Base-by-base conservation (phyloP, 2,113 vertebrate genomes). In the Dipodomys merriami region DNA sequence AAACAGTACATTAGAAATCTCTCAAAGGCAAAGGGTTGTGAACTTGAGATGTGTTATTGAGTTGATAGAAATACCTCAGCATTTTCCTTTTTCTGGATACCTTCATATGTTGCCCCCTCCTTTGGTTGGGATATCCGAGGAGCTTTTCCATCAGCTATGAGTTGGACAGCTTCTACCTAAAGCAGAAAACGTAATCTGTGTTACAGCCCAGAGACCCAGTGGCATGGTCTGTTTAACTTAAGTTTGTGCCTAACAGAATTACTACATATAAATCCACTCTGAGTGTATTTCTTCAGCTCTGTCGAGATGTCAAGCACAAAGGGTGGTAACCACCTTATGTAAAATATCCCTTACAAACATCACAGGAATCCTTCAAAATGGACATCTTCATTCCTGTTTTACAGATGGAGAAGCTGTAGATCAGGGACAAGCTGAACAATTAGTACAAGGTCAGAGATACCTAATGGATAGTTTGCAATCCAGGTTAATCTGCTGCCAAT, bases 51-150 rank as follows among this genome's bases (percentile, higher is more conserved):
- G 72, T 0, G 1, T 35, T 12, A n/a, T 0, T 39, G 25, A 73
- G 64, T 30, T 29, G n/a, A 44, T 46, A 35, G 62, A 93, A 69
- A 81, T 97, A 99, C 99, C 98, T 98, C 97, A 91, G 99, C 98
- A 29, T 99, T 99, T 94, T 99, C 99, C 95, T 99, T 99, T 97
- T 98, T 99, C 98, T 99, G 99, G 95, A 99, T 99, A 53, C 99
- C 99, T 98, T 99, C 99, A 13, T 99, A 99, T 6, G 98, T 99
- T 7, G 99, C 99, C 29, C 99, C 99, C 96, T 99, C 98, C 95
- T 99, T 97, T 39, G 98, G 80, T 96, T 99, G 99, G 84, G 98
- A 98, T 89, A 99, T 94, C 6, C 98, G 98, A 86, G 98, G 98
- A 11, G 99, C 99, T 92, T 99, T 99, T 5, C 99, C 98, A 69